A percentile compares a stretch with the other conserved stretches of the same genome.
Evolutionary conservation across 2,797 vertebrate species (phyloP).

Genomic region (Pipistrellus nathusii): DNA sequence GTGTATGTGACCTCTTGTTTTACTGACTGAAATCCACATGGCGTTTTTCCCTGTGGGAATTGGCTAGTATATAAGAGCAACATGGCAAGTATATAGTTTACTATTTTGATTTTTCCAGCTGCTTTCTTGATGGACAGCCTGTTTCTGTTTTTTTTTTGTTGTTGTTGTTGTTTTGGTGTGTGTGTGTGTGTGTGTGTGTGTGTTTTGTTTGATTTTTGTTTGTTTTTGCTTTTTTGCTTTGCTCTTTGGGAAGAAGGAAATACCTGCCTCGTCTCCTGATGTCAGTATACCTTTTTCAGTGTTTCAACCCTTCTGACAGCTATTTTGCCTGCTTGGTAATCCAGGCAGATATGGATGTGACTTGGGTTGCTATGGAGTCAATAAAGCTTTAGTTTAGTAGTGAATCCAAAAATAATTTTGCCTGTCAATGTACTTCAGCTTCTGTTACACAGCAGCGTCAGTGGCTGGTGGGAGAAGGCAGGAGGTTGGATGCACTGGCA

Average conservation of each 20-base stretch:
- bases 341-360: not conserved
- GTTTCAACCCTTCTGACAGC: not conserved
- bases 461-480: slow-evolving; percentile 1
- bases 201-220: not conserved
- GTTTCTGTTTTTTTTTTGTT: not conserved
- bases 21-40: slow-evolving; percentile 72
- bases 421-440: slow-evolving; percentile 8
- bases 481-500: not conserved
- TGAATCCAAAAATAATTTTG: slow-evolving; percentile 61
- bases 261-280: not conserved
- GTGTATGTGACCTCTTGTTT: slow-evolving; percentile 69
- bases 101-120: slow-evolving; percentile 66
- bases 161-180: too few relatives aligned
- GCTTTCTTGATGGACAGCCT: slow-evolving; percentile 14
- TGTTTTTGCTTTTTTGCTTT: not conserved
- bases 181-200: too few relatives aligned
- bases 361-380: slow-evolving; percentile 34
- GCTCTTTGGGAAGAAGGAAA: not conserved
- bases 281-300: not conserved
- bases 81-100: slow-evolving; percentile 50
- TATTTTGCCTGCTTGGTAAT: not conserved
- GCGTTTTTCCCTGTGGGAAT: slow-evolving; percentile 61
- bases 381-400: slow-evolving; percentile 23
- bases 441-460: not conserved
- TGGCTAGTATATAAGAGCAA: slow-evolving; percentile 35